Evolutionary conservation across 2,113 vertebrate genomes (phyloP).

Genomic region (Istiophorus platypterus): DNA sequence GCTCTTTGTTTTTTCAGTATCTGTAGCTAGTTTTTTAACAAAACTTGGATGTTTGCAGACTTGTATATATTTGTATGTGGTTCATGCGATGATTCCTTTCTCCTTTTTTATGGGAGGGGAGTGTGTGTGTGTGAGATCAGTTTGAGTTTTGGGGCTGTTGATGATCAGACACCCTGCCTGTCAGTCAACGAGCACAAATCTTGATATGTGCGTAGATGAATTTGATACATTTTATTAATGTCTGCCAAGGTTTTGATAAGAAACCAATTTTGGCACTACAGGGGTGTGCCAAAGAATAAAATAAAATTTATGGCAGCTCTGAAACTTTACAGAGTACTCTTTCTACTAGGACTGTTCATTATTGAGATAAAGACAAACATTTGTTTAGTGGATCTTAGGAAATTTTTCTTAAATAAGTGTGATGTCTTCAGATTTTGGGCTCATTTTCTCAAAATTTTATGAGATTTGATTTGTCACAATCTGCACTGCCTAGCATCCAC

Average conservation of each 20-base stretch:
- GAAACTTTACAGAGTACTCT: conserved; percentile 60
- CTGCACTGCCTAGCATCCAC: conserved; percentile 51
- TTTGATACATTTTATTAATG: conserved; percentile 71
- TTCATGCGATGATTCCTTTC: conserved; percentile 67
- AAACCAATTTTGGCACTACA: conserved; percentile 52
- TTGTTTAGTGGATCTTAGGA: conserved; percentile 16
- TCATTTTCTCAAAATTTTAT: conserved; percentile 7
- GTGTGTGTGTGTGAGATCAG: conserved; percentile 52
- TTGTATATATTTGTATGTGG: conserved; percentile 81
- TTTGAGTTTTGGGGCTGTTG: conserved; percentile 35
- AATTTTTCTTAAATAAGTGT: conserved; percentile 1
- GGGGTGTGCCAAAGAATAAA: conserved; percentile 65
- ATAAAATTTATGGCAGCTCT: conserved; percentile 67
- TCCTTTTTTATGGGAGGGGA: conserved; percentile 40
- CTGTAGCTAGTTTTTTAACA: conserved; percentile 75
- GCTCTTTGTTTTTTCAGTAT: conserved; percentile 76
- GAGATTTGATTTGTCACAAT: conserved; percentile 32
- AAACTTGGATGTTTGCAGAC: conserved; percentile 73
- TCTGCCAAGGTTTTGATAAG: conserved; percentile 77
- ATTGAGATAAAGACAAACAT: conserved; percentile 20
- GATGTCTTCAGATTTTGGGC: conserved; percentile 22
- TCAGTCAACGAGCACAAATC: conserved; percentile 83
- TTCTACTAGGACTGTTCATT: conserved; percentile 62
- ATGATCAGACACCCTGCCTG: conserved; percentile 54
- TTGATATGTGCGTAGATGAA: conserved; percentile 69